These are phyloP conservation scores for Xestia sexstrigata DNA, from an alignment of 2,888 invertebrate species.

Conservation along the genomic window DNA sequence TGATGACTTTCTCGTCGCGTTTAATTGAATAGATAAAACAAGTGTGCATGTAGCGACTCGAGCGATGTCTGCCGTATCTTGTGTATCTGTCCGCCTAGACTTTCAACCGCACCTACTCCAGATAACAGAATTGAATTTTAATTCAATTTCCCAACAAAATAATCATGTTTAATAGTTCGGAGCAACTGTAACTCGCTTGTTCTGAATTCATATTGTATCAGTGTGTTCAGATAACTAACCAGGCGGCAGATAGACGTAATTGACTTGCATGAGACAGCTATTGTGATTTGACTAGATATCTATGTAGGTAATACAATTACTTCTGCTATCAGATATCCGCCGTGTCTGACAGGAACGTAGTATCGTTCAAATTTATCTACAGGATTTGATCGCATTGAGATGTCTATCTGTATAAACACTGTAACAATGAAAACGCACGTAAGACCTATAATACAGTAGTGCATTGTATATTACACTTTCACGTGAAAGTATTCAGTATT, in stretches of 20 bases:
- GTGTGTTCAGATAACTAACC: constrained; percentile 84
- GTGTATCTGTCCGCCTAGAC: constrained; percentile 58
- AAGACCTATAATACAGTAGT: constrained; percentile 73
- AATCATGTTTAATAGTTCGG: constrained; percentile 84
- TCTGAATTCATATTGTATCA: constrained; percentile 86
- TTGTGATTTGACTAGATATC: constrained; percentile 83
- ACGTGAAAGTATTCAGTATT: constrained; percentile 74
- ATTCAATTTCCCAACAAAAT: constrained; percentile 80
- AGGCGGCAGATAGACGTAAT: constrained; percentile 88
- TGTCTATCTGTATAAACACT: constrained; percentile 28
- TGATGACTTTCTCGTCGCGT: constrained; percentile 46
- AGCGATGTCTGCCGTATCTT: constrained; percentile 56
- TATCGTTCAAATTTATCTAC: constrained; percentile 44
- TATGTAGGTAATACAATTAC: constrained; percentile 70
- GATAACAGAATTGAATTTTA: constrained; percentile 81
- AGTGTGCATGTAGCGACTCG: constrained; percentile 50
- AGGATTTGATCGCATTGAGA: constrained; percentile 46
- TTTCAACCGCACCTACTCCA: constrained; percentile 64
- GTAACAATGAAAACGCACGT: constrained; percentile 64
- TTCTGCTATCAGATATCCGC: constrained; percentile 63
- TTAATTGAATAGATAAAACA: constrained; percentile 66
- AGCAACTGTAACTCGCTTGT: constrained; percentile 80
- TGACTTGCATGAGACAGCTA: constrained; percentile 88
- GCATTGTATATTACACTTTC: constrained; percentile 71
- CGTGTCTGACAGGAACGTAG: constrained; percentile 42